Evolutionary conservation across 2,113 vertebrate species (phyloP).

Genomic region (Hippocampus comes): DNA sequence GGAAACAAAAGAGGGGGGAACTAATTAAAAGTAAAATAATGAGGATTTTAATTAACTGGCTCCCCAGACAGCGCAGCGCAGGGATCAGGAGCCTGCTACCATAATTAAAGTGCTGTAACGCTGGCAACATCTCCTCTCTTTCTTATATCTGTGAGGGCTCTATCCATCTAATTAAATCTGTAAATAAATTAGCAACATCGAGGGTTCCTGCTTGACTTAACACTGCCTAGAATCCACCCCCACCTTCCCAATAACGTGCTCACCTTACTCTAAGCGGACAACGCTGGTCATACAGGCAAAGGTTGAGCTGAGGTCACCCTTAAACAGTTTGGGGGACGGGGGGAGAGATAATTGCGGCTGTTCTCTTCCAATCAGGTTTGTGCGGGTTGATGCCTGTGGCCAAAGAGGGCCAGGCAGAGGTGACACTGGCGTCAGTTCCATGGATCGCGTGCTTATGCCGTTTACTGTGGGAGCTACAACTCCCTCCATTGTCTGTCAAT

Average conservation of each 20-base stretch:
- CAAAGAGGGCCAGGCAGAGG: neutral
- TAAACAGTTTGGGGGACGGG: constrained; percentile 31
- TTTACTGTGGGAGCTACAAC: neutral
- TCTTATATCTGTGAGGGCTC: constrained; percentile 78
- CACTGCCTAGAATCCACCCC: constrained; percentile 59
- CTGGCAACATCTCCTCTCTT: constrained; percentile 78
- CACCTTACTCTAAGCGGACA: constrained; percentile 59
- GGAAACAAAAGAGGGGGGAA: constrained; percentile 77
- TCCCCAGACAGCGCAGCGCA: constrained; percentile 73
- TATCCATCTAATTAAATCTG: constrained; percentile 84
- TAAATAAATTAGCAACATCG: constrained; percentile 82
- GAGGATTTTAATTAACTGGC: constrained; percentile 79
- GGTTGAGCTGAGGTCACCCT: constrained; percentile 54
- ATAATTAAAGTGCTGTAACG: constrained; percentile 81
- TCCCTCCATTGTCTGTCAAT: neutral
- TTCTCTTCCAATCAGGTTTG: constrained; percentile 27
- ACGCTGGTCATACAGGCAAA: constrained; percentile 48
- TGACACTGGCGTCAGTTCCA: too few species aligned
- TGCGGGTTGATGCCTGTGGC: constrained; percentile 15
- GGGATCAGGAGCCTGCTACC: constrained; percentile 77
- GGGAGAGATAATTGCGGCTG: constrained; percentile 6
- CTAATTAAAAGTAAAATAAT: constrained; percentile 80
- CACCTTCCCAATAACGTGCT: constrained; percentile 62
- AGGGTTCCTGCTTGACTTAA: constrained; percentile 78
- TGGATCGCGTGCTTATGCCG: too few species aligned